Conservation (phyloP, 2,888 invertebrate species). For the Scaptomyza caliginosa region DNA sequence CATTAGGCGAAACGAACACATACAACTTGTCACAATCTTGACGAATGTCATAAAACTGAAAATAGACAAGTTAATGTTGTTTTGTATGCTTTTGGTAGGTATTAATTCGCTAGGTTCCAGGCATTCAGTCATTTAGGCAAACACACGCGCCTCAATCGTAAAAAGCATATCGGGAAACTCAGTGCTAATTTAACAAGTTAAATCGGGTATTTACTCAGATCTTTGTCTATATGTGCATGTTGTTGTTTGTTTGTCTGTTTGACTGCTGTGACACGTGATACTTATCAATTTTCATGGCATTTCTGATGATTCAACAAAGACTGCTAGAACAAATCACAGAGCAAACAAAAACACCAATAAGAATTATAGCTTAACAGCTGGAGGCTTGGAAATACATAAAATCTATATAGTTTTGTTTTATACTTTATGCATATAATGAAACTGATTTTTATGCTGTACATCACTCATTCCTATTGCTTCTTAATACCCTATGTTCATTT, state of each 20-base stretch:
- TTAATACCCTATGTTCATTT: conserved; percentile 13
- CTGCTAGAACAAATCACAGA: conserved; percentile 5
- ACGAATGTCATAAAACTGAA: conserved; percentile 54
- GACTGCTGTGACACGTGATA: conserved; percentile 62
- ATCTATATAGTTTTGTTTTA: conserved; percentile 11
- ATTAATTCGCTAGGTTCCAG: conserved; percentile 26
- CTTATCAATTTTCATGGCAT: conserved; percentile 49
- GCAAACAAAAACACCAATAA: conserved; percentile 18
- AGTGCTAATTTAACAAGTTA: conserved; percentile 46
- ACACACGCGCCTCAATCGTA: conserved; percentile 43
- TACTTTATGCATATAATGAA: conserved; percentile 2
- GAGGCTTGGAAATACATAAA: conserved; percentile 18
- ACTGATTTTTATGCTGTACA: not conserved
- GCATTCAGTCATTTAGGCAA: not conserved
- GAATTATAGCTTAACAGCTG: conserved; percentile 16
- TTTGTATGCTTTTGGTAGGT: conserved; percentile 18
- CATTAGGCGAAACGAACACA: conserved; percentile 3
- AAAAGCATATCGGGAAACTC: conserved; percentile 27
- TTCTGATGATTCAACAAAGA: conserved; percentile 55
- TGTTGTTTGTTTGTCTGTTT: conserved; percentile 20
- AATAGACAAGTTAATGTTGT: conserved; percentile 64
- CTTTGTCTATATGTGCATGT: not conserved
- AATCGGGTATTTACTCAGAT: conserved; percentile 11
- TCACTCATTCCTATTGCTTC: conserved; percentile 58
- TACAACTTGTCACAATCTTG: conserved; percentile 38